These are phyloP conservation scores for Plecotus auritus DNA, from an alignment of 2,113 vertebrate species.

Conservation along the genomic window DNA sequence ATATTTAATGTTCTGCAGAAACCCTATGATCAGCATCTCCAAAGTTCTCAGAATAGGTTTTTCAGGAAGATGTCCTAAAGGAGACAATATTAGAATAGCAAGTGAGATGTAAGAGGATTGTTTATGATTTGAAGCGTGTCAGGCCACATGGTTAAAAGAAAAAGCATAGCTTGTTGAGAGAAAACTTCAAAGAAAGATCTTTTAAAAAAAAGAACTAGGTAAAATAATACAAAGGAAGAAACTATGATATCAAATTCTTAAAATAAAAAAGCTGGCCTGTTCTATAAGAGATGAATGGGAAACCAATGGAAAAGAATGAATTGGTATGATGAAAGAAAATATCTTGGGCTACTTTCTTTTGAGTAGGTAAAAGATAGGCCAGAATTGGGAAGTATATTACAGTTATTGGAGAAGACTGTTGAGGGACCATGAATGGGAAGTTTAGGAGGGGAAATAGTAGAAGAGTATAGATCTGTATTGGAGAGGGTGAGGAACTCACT, in stretches of 20 bases:
- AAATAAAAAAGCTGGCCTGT: background rate
- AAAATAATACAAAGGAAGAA: background rate
- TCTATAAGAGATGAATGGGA: background rate
- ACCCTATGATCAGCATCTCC: background rate
- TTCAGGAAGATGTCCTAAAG: background rate
- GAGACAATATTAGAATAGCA: background rate
- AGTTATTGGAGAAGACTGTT: background rate
- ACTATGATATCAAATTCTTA: background rate
- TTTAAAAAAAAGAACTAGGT: background rate
- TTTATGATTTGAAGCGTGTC: slow-evolving; percentile 4
- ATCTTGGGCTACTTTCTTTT: background rate
- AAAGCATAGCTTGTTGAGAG: background rate
- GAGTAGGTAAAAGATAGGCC: background rate
- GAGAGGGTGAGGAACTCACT: background rate
- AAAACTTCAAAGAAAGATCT: background rate
- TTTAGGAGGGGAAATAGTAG: background rate
- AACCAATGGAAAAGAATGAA: background rate
- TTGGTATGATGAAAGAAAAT: background rate
- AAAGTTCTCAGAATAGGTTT: background rate
- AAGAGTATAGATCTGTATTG: background rate
- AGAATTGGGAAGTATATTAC: background rate
- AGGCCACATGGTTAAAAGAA: background rate
- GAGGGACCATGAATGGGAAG: background rate
- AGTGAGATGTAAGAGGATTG: background rate
- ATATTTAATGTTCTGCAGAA: background rate